phyloP scores from a whole-genome alignment of 2,113 vertebrate species.

The Cebidichthys violaceus region DNA sequence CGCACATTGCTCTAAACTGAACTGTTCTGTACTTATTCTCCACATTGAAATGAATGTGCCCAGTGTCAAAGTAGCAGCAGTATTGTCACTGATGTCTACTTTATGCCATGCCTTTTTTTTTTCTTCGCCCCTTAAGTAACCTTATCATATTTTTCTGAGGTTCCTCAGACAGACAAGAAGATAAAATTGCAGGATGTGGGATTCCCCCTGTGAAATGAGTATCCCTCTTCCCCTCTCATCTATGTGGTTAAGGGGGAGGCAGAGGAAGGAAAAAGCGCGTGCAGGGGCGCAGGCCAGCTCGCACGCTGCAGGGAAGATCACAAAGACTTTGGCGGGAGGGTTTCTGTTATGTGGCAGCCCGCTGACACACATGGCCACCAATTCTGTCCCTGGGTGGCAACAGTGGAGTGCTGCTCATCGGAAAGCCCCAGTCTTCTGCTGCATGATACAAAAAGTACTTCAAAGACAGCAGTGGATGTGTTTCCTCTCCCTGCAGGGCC shows the following conservation, averaged over 20 bases:
- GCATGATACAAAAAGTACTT: slow-evolving; percentile 16
- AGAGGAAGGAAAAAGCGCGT: slow-evolving; percentile 46
- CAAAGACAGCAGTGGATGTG: slow-evolving; percentile 18
- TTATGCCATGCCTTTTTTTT: neutral
- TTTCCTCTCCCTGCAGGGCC: neutral
- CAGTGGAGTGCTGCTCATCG: slow-evolving; percentile 37
- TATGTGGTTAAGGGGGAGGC: slow-evolving; percentile 41
- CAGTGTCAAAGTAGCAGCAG: slow-evolving; percentile 5
- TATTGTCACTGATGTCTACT: slow-evolving; percentile 13
- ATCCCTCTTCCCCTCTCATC: slow-evolving; percentile 62
- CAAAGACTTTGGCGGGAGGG: slow-evolving; percentile 52
- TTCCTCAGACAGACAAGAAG: neutral
- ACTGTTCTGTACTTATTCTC: slow-evolving; percentile 26
- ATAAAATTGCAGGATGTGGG: slow-evolving; percentile 27
- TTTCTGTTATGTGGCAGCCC: slow-evolving; percentile 71
- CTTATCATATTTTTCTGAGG: slow-evolving; percentile 41
- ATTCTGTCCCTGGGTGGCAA: slow-evolving; percentile 56
- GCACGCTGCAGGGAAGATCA: slow-evolving; percentile 53
- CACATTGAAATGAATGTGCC: neutral
- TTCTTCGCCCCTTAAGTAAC: neutral
- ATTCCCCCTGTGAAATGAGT: slow-evolving; percentile 55
- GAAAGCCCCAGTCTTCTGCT: slow-evolving; percentile 48
- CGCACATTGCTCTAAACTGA: slow-evolving; percentile 35
- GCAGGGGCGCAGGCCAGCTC: slow-evolving; percentile 22
- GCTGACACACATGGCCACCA: slow-evolving; percentile 65